Percentiles rank a stretch among this genome's conserved stretches.
phyloP scores from a whole-genome alignment of 2,797 vertebrate species.

The Galaxias olidus region DNA sequence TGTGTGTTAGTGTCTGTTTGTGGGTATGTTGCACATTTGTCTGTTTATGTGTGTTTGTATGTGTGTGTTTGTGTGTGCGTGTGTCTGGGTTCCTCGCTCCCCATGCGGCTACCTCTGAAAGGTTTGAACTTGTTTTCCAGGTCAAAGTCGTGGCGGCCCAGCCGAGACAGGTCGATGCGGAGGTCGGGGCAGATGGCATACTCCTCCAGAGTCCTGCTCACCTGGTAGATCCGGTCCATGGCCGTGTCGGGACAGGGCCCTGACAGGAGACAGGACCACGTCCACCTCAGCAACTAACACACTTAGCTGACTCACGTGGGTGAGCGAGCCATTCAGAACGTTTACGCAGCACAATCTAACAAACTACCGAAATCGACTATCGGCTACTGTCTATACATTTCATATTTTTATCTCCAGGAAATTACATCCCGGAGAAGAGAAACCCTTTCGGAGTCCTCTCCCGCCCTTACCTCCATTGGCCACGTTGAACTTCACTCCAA shows the following conservation, averaged over 20 bases:
- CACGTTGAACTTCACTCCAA: conserved; percentile 97
- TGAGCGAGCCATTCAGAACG: too few species aligned
- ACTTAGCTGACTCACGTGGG: too few species aligned
- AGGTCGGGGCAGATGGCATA: conserved; percentile 95
- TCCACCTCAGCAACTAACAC: not conserved
- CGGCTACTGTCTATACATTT: too few species aligned
- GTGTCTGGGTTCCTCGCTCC: not conserved
- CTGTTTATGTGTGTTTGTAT: not conserved
- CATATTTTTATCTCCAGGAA: too few species aligned
- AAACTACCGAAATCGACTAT: too few species aligned
- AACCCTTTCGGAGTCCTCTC: not conserved
- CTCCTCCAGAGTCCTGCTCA: conserved; percentile 96
- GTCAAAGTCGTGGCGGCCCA: conserved; percentile 97
- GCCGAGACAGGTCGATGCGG: conserved; percentile 90
- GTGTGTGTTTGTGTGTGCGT: not conserved
- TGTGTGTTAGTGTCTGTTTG: not conserved
- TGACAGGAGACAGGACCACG: conserved; percentile 40
- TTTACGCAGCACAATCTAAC: too few species aligned
- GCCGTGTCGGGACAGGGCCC: conserved; percentile 92
- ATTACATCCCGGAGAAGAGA: not conserved
- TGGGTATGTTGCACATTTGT: not conserved
- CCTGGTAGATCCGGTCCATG: conserved; percentile 94
- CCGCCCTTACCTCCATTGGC: conserved; percentile 88
- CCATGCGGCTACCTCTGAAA: conserved; percentile 85
- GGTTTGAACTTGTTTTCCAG: conserved; percentile 99